Evolutionary conservation across 2,888 invertebrate genomes (phyloP).

Genomic region (Criorhina ranunculi): DNA sequence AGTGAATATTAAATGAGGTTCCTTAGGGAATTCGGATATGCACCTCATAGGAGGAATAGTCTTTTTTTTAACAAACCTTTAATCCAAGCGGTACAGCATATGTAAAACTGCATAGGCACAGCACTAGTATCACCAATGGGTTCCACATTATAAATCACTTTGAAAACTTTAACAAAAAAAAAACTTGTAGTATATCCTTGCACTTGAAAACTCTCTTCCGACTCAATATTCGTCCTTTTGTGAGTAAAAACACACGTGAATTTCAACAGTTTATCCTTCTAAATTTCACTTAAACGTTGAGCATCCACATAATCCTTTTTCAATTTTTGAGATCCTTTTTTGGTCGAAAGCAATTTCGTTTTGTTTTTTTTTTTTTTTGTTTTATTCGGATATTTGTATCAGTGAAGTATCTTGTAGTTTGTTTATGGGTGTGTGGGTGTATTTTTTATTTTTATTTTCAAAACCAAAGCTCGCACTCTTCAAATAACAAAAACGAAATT

Average conservation of each 20-base stretch:
- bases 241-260: not conserved
- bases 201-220: slow-evolving; percentile 24
- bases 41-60: slow-evolving; percentile 22
- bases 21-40: slow-evolving; percentile 52
- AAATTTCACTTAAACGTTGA: slow-evolving; percentile 50
- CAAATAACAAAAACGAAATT: slow-evolving; percentile 77
- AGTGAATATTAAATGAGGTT: slow-evolving; percentile 62
- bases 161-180: slow-evolving; percentile 27
- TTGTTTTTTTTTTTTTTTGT: no score
- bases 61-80: slow-evolving; percentile 80
- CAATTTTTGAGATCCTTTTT: slow-evolving; percentile 57
- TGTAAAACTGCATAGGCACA: slow-evolving; percentile 80
- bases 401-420: slow-evolving; percentile 17
- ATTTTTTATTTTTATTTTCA: slow-evolving; percentile 67
- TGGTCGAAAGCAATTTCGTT: slow-evolving; percentile 44
- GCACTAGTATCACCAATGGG: slow-evolving; percentile 79
- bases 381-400: not conserved
- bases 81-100: slow-evolving; percentile 81
- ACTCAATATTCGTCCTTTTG: slow-evolving; percentile 27
- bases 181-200: slow-evolving; percentile 3
- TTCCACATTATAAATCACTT: slow-evolving; percentile 80
- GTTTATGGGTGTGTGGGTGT: slow-evolving; percentile 35
- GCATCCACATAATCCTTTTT: slow-evolving; percentile 79
- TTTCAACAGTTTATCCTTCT: slow-evolving; percentile 57
- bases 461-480: slow-evolving; percentile 84